Evolutionary conservation across 1,140 invertebrate genomes (phyloP), one percentile per base, ranked within the genome.

Genomic region (Prorops nasuta): DNA sequence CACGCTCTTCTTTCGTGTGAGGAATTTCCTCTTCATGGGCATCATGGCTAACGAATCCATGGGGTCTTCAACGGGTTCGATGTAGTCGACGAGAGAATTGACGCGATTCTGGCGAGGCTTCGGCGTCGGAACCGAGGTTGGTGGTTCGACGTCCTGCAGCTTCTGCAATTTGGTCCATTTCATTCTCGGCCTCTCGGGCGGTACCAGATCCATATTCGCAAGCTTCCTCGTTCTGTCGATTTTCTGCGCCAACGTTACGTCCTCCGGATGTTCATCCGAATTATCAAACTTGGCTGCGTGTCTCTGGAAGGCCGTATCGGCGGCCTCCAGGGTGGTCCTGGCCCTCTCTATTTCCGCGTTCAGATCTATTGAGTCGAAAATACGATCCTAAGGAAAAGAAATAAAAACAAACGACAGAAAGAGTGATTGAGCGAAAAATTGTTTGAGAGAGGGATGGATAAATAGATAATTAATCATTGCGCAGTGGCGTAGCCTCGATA

Each of bases 311-410:
- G 60, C 54, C 0, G 44, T 41, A 6, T 71, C 73, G 0, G 75
- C 72, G 0, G 54, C 65, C 3, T 67, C 67, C 32, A 77, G 32
- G 1, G 70, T 78, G 9, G 12, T 60, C 39, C 62, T 72, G 9
- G 74, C 74, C 18, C 70, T 73, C 36, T 73, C 67, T 6, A 78
- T 78, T 22, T 78, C 76, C 0, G 70, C 67, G 12, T 68, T 69
- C 20, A 78, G 56, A 36, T 78, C 70, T 1, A 75, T 69, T 60
- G 74, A 69, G 14, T 78, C 74, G 37, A 77, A 78, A 21, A 78
- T 58, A 36, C 69, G 70, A 35, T 78, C 73, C 72, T 78, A 28
- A n/a, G n/a, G n/a, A n/a, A n/a, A n/a, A n/a, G n/a, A n/a, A n/a
- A n/a, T n/a, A n/a, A n/a, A n/a, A n/a, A n/a, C n/a, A n/a, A n/a